These are phyloP conservation scores for Drosophila tristis DNA, from an alignment of 1,140 invertebrate species.

Conservation along the genomic window DNA sequence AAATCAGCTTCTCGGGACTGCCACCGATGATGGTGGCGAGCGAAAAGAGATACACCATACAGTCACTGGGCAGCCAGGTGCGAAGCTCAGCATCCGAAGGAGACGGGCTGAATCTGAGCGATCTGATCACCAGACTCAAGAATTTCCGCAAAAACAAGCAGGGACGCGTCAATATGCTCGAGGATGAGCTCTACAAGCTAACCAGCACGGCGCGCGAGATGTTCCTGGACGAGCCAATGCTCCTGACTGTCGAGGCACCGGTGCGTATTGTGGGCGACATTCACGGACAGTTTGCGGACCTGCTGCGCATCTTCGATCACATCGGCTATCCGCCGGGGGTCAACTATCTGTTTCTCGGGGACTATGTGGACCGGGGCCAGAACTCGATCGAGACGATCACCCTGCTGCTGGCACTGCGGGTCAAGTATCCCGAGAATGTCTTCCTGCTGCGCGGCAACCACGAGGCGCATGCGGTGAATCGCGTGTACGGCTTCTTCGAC, in stretches of 20 bases:
- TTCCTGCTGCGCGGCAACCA: conserved; percentile 90
- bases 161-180: neutral
- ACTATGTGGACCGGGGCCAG: conserved; percentile 93
- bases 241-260: conserved; percentile 97
- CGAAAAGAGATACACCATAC: too few relatives aligned
- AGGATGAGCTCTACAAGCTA: conserved; percentile 4
- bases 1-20: too few relatives aligned
- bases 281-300: conserved; percentile 98
- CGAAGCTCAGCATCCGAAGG: too few relatives aligned
- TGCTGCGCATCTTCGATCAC: conserved; percentile 98
- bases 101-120: neutral
- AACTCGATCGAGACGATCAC: conserved; percentile 95
- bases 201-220: conserved; percentile 96
- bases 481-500: conserved; percentile 97
- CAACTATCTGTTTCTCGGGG: conserved; percentile 98
- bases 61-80: too few relatives aligned
- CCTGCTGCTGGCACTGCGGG: conserved; percentile 96
- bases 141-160: neutral
- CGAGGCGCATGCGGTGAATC: conserved; percentile 88
- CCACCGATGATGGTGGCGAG: too few relatives aligned
- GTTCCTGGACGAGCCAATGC: conserved; percentile 98
- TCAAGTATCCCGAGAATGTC: conserved; percentile 94
- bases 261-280: conserved; percentile 99
- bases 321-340: conserved; percentile 99
- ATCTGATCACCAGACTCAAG: neutral